Base-by-base conservation (phyloP, 2,797 vertebrate species). In the Lerista edwardsae region DNA sequence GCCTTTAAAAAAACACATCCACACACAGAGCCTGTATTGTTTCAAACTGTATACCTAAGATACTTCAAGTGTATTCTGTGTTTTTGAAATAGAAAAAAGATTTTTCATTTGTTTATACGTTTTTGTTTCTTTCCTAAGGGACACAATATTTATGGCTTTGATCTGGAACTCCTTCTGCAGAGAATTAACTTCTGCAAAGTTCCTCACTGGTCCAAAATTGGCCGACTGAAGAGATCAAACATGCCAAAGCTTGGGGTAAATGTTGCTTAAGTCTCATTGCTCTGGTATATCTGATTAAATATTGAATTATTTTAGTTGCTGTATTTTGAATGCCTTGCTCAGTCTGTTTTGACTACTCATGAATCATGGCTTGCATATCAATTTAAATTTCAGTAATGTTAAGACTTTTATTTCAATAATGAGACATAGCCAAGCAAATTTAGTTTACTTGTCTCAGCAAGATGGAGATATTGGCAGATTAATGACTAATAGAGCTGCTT, bases 171-270 rank as follows among this genome's bases (percentile, higher is more conserved):
- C 84, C 96, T 99, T 62, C 97, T 99, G 91, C 98, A 99, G 95
- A 97, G 99, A 95, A 98, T 99, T 94, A 97, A 93, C 82, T 86
- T 84, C 36, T 98, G 97, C 92, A 99, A 99, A 93, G 98, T 99
- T 93, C 98, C 98, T 79, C 96, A 98, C 90, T 99, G 99, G 99
- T 99, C 98, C 73, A 99, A 99, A 95, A 98, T 99, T 8, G 98
- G 99, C 85, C 97, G 99, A 69, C 97, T 99, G 79, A 96, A 97
- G 90, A 97, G 98, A 91, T 96, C 95, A 82, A 97, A 94, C 84
- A 99, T 99, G 98, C 99, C 98, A 92, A 99, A 98, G 94, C 96
- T 99, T 91, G 99, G 98, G 97, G 99, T 99, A 95, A 95, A 91
- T 87, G 87, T 85, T 88, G 82, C 78, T 90, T 29, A 91, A 74